Evolutionary conservation across 2,113 vertebrate species (phyloP).

Genomic region (Corvus hawaiiensis): DNA sequence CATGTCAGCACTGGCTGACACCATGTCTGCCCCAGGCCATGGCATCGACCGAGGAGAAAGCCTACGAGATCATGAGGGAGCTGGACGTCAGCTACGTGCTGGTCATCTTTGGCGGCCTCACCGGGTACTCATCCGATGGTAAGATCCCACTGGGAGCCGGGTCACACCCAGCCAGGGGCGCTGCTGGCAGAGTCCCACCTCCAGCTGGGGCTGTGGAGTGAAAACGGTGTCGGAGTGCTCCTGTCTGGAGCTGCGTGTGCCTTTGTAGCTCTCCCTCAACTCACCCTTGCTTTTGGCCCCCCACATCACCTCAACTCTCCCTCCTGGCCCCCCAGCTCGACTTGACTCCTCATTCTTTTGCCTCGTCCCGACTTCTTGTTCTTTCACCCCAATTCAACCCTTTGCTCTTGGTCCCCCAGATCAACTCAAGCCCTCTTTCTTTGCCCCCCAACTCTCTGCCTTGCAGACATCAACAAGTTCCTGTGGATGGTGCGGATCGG

Average conservation of each 20-base stretch:
- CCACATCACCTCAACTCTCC: background rate
- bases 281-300: background rate
- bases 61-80: constrained; percentile 98
- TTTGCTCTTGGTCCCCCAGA: background rate
- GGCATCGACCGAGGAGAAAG: constrained; percentile 95
- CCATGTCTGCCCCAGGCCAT: constrained; percentile 78
- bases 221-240: fast-evolving
- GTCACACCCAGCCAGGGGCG: fast-evolving
- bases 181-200: background rate
- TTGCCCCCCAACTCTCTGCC: background rate
- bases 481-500: constrained; percentile 99
- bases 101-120: constrained; percentile 97
- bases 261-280: background rate
- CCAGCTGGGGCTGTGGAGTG: background rate
- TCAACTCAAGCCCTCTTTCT: background rate
- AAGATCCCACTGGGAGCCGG: background rate
- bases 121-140: constrained; percentile 96
- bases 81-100: constrained; percentile 96
- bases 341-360: background rate
- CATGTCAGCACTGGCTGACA: fast-evolving
- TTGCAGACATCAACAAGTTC: constrained; percentile 94
- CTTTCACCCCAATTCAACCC: background rate
- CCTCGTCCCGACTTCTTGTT: background rate
- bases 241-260: fast-evolving
- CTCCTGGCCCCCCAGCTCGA: background rate